phyloP scores from a whole-genome alignment of 2,113 vertebrate genomes.

The Hiodon alosoides region DNA sequence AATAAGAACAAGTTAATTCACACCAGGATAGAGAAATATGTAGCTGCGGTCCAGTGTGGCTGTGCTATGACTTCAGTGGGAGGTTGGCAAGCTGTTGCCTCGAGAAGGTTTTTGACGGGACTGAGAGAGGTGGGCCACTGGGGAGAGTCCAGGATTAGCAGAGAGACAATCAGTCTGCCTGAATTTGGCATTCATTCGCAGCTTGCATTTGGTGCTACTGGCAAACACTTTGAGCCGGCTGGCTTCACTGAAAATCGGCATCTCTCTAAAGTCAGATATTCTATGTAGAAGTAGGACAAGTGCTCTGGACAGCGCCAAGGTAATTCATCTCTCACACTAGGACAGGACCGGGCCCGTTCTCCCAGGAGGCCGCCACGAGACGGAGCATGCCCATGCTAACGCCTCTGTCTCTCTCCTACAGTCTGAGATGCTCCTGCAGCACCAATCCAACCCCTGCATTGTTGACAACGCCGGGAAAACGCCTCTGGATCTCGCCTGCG shows the following conservation, averaged over 20 bases:
- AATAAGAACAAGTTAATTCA: neutral
- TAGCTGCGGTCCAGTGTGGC: neutral
- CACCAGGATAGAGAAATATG: too few species aligned
- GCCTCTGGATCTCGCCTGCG: slow-evolving; percentile 90
- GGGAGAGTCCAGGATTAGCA: neutral
- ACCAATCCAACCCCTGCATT: slow-evolving; percentile 97
- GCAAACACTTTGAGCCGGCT: slow-evolving; percentile 5
- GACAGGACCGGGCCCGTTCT: too few species aligned
- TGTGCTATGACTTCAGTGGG: neutral
- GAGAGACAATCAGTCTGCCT: neutral
- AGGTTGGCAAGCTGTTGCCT: neutral
- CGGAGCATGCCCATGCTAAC: neutral
- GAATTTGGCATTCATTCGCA: neutral
- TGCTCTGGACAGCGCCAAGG: neutral
- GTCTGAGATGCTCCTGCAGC: slow-evolving; percentile 87
- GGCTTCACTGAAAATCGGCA: too few species aligned
- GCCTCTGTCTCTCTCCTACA: slow-evolving; percentile 26
- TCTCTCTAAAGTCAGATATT: too few species aligned
- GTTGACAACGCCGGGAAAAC: slow-evolving; percentile 92
- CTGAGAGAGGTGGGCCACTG: neutral
- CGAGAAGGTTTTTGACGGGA: neutral
- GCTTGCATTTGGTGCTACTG: neutral
- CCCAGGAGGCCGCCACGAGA: too few species aligned
- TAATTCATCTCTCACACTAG: neutral
- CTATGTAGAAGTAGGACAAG: neutral